A percentile compares a stretch with the other conserved stretches of the same genome.
Conservation (phyloP, 2,888 invertebrate species). For the Latheticus oryzae region DNA sequence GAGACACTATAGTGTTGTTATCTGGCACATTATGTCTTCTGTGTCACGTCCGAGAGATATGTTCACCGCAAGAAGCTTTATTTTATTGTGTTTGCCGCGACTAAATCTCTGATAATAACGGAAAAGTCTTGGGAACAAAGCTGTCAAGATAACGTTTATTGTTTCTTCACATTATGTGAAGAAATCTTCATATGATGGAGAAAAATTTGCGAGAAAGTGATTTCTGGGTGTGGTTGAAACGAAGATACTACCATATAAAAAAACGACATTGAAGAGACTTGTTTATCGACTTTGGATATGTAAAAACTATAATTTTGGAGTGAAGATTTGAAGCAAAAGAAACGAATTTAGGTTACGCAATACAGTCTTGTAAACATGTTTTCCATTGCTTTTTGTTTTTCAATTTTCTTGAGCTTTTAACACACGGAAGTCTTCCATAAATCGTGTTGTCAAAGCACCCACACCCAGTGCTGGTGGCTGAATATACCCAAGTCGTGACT, state of each 20-base stretch:
- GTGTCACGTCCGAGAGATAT: constrained; percentile 59
- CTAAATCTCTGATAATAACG: constrained; percentile 53
- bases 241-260: not conserved
- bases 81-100: constrained; percentile 49
- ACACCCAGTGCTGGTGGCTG: constrained; percentile 57
- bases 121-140: constrained; percentile 49
- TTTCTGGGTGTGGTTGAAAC: constrained; percentile 11
- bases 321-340: no score
- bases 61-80: constrained; percentile 54
- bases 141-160: constrained; percentile 49
- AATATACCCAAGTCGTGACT: constrained; percentile 56
- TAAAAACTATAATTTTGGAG: constrained; percentile 14
- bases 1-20: constrained; percentile 54
- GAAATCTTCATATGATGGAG: not conserved
- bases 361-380: not conserved
- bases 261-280: constrained; percentile 19
- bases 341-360: constrained; percentile 7
- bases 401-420: no score
- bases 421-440: constrained; percentile 62
- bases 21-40: constrained; percentile 58
- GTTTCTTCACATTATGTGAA: constrained; percentile 48
- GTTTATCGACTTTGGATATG: constrained; percentile 9
- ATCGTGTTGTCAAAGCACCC: constrained; percentile 60
- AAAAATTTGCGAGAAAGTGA: constrained; percentile 15
- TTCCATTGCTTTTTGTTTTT: no score